phyloP scores from a whole-genome alignment of 2,113 vertebrate genomes.

The Eira barbara region DNA sequence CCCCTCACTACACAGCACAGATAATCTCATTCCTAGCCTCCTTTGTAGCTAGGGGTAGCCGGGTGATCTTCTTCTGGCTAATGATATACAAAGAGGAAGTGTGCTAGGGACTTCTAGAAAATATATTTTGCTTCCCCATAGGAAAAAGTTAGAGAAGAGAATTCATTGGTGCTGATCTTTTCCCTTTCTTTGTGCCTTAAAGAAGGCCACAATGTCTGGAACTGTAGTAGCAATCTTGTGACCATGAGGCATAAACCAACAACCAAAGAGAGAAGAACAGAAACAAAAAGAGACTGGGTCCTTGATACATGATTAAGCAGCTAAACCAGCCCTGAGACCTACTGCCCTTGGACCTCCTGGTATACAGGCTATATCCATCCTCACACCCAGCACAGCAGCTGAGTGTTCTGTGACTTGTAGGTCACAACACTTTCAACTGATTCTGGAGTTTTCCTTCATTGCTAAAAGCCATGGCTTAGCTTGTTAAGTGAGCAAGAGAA shows the following conservation, averaged over 20 bases:
- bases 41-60: not conserved
- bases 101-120: not conserved
- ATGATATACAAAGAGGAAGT: not conserved
- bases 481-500: not conserved
- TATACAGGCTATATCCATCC: not conserved
- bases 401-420: not conserved
- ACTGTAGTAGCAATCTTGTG: not conserved
- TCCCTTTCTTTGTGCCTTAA: not conserved
- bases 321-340: not conserved
- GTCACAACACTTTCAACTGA: not conserved
- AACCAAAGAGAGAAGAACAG: not conserved
- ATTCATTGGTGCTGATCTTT: not conserved
- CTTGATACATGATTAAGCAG: not conserved
- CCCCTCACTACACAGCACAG: not conserved
- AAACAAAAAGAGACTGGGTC: not conserved
- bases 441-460: not conserved
- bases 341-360: not conserved
- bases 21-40: not conserved
- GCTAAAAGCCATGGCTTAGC: not conserved
- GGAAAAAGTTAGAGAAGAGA: not conserved
- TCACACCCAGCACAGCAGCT: not conserved
- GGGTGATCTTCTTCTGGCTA: not conserved
- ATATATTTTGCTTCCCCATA: not conserved
- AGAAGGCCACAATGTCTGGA: not conserved
- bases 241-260: not conserved